Base-by-base conservation (phyloP, 2,888 invertebrate species). In the Ectemnius cavifrons region DNA sequence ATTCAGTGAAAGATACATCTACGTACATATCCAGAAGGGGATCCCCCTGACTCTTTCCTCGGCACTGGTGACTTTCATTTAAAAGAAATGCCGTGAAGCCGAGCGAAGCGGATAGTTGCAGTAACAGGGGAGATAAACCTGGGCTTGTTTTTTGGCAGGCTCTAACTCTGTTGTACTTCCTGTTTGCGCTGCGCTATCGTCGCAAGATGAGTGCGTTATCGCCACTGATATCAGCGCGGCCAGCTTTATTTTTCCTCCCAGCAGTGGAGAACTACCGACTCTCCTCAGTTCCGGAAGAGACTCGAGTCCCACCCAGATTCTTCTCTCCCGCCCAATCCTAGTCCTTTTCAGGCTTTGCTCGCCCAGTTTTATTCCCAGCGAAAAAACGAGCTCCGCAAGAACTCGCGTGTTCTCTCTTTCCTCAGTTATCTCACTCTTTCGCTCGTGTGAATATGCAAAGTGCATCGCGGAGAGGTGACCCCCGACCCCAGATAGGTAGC, bases 401-500 rank as follows among this genome's bases (percentile, higher is more conserved):
- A 46, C 65, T 71, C 60, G 49, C 56, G 61, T 56, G 49, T 57
- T 28, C 56, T 16, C 57, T 28, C 56, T 16, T 52, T 37, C 46
- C 70, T 71, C 37, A 37, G 1, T 27, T 78, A 79, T 78, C 76
- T 64, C 63, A 4, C 37, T 37, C 37, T 37, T 37, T 37, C 37
- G 5, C 37, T 37, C 37, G 37, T 47, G 62, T 57, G 76, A 72
- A 71, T 73, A 77, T 60, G 62, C 71, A 77, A 80, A 82, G 82
- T 78, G 82, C 82, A 82, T 82, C 82, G 74, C 68, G 64, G 74
- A 78, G 73, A 76, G 77, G 68, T 69, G 80, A 82, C 82, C 82
- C 76, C 64, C 77, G 82, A 82, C 80, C 82, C 78, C 27, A 80
- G 82, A 82, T 82, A 82, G 82, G 82, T 82, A 69, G 72, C 77